These are phyloP conservation scores for Moxostoma hubbsi DNA, from an alignment of 2,797 vertebrate species.

Conservation along the genomic window DNA sequence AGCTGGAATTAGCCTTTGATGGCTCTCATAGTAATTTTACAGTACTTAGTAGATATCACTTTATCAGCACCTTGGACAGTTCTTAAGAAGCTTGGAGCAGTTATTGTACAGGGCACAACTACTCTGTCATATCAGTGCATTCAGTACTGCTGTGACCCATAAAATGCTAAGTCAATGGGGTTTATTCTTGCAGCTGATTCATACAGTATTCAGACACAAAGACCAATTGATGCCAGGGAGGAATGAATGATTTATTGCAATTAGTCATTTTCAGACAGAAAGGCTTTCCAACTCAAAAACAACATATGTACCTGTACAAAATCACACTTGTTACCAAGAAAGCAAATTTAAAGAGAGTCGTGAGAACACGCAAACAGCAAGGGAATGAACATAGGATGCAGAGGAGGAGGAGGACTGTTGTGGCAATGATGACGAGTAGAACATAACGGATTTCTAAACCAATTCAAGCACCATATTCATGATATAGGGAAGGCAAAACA, in stretches of 20 bases:
- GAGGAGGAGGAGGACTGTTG: constrained; percentile 53
- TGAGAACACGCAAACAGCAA: constrained; percentile 81
- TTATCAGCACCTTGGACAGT: constrained; percentile 15
- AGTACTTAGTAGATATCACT: neutral
- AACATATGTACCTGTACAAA: constrained; percentile 82
- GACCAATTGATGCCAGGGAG: constrained; percentile 57
- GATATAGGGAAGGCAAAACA: constrained; percentile 81
- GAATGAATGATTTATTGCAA: constrained; percentile 81
- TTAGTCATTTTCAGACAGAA: constrained; percentile 85
- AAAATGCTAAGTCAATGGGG: neutral
- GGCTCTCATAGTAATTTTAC: neutral
- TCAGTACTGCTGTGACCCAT: neutral
- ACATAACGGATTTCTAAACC: constrained; percentile 77
- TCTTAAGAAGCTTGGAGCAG: neutral
- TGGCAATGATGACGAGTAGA: constrained; percentile 72
- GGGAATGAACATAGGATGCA: constrained; percentile 67
- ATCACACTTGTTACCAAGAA: constrained; percentile 82
- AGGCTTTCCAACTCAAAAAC: constrained; percentile 79
- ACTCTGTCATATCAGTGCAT: neutral
- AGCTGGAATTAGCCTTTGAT: neutral
- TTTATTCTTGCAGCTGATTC: neutral
- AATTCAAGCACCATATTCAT: constrained; percentile 85
- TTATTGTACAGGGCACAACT: neutral
- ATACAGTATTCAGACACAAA: neutral
- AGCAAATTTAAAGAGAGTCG: constrained; percentile 82